A percentile compares a stretch with the other conserved stretches of the same genome.
Evolutionary conservation across 1,140 invertebrate species (phyloP).

Genomic region (Drosophila pseudoobscura): DNA sequence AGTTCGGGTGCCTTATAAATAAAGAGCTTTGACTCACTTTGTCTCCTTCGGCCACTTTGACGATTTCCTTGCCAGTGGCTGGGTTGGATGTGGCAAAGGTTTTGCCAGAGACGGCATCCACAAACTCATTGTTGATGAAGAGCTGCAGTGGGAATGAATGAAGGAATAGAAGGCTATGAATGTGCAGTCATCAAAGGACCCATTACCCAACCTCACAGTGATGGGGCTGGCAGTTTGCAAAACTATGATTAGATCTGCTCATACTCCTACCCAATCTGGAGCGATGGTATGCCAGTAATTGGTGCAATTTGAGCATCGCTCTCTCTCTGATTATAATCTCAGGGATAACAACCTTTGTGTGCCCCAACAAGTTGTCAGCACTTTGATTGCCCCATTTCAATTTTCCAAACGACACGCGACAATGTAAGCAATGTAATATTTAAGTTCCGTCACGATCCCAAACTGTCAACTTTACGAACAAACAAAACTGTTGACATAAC

Average conservation of each 20-base stretch:
- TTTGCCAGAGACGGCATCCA: constrained; percentile 89
- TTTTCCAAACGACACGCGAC: constrained; percentile 44
- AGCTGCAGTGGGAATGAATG: constrained; percentile 86
- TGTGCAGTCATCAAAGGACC: constrained; percentile 1
- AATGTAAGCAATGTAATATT: constrained; percentile 24
- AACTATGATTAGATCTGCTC: constrained; percentile 5
- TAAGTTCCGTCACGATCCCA: constrained; percentile 19
- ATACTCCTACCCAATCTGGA: not conserved
- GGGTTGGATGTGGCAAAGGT: constrained; percentile 92
- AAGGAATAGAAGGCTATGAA: constrained; percentile 37
- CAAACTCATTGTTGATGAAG: constrained; percentile 97
- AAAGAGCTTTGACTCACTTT: constrained; percentile 84
- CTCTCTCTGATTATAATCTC: constrained; percentile 4
- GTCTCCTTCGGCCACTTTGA: constrained; percentile 91
- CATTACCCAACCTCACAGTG: constrained; percentile 19
- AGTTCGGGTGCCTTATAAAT: not conserved
- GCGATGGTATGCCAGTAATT: constrained; percentile 32
- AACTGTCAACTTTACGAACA: constrained; percentile 11
- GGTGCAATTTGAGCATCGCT: constrained; percentile 24
- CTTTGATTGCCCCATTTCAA: constrained; percentile 18
- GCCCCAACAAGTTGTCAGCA: constrained; percentile 40
- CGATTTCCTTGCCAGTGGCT: constrained; percentile 90
- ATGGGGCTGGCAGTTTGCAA: constrained; percentile 24
- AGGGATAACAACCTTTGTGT: not conserved
- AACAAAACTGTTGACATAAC: constrained; percentile 27